phyloP scores from a whole-genome alignment of 2,113 vertebrate species.

The Neomonachus schauinslandi region DNA sequence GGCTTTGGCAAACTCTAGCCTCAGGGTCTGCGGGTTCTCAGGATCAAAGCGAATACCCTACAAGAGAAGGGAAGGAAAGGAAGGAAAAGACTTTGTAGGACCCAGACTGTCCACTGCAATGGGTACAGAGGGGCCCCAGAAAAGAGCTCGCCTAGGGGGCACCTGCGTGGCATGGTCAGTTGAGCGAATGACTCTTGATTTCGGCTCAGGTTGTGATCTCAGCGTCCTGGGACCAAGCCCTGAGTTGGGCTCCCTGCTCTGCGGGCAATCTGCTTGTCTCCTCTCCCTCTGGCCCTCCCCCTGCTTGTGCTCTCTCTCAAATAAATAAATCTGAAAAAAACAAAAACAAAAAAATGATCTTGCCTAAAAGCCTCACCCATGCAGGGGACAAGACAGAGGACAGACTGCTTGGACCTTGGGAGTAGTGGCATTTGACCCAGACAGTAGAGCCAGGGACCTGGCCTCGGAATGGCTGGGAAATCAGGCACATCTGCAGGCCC shows the following conservation, averaged over 20 bases:
- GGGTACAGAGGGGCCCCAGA: background rate
- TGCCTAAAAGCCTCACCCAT: background rate
- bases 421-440: background rate
- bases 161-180: background rate
- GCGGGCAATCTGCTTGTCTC: background rate
- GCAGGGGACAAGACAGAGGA: background rate
- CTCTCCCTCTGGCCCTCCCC: background rate
- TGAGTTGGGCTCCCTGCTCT: background rate
- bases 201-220: background rate
- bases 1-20: constrained; percentile 99
- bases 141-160: background rate
- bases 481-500: background rate
- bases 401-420: accelerated
- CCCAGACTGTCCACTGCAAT: background rate
- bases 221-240: background rate
- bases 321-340: background rate
- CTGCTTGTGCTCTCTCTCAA: background rate
- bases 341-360: background rate
- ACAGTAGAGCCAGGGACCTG: background rate
- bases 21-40: constrained; percentile 98
- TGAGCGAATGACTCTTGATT: background rate
- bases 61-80: constrained; percentile 45
- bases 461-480: background rate
- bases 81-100: constrained; percentile 12
- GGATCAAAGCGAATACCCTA: constrained; percentile 99